Conservation (phyloP, 53 echinoderm and acorn worm species). For the Mesocentrotus franciscanus region DNA sequence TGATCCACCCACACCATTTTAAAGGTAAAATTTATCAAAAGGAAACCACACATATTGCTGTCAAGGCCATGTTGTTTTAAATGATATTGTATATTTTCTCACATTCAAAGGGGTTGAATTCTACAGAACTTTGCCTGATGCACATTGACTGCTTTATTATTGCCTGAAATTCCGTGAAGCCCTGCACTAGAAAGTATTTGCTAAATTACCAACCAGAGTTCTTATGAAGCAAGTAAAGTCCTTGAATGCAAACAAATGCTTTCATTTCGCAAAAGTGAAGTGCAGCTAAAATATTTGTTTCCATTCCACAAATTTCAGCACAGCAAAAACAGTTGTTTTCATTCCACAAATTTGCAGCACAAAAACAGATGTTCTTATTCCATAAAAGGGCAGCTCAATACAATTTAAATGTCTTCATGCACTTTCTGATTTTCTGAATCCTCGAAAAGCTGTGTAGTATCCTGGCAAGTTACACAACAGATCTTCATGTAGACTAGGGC, state of each 20-base stretch:
- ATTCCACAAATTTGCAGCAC: too few relatives aligned
- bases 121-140: background rate
- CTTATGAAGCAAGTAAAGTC: background rate
- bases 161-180: too few relatives aligned
- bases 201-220: background rate
- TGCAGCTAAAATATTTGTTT: background rate
- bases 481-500: background rate
- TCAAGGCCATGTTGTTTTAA: background rate
- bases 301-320: background rate
- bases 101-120: background rate
- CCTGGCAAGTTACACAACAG: background rate
- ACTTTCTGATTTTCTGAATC: background rate
- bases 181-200: background rate
- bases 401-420: background rate
- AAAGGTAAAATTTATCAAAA: background rate
- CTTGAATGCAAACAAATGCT: background rate
- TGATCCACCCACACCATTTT: background rate
- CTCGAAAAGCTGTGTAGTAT: background rate
- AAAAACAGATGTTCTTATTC: too few relatives aligned
- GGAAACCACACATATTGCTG: background rate
- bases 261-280: background rate
- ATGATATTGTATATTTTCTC: background rate
- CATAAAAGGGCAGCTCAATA: too few relatives aligned
- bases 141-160: background rate
- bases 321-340: background rate